A percentile compares a stretch with the other conserved stretches of the same genome.
Conservation (phyloP, 2,888 invertebrate species). For the Thymelicus acteon region DNA sequence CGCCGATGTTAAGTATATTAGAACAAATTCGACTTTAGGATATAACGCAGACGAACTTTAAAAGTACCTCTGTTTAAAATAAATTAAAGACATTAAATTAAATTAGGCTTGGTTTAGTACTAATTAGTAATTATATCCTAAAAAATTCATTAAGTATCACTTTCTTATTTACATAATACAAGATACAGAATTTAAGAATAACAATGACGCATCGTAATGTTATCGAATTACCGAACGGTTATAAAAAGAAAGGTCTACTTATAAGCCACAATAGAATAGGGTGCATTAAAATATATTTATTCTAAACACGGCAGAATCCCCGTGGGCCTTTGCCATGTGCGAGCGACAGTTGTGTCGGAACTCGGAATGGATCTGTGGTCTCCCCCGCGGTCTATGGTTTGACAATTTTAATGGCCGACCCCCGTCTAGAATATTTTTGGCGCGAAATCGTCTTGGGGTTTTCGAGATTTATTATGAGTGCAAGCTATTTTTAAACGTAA, state of each 20-base stretch:
- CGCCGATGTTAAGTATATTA: neutral
- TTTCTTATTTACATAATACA: neutral
- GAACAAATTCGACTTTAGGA: no score
- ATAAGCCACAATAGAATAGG: constrained; percentile 15
- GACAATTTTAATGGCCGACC: constrained; percentile 43
- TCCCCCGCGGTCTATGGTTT: constrained; percentile 47
- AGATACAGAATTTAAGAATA: neutral
- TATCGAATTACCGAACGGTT: constrained; percentile 2
- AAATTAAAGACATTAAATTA: no score
- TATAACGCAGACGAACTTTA: no score
- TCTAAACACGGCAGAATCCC: constrained; percentile 51
- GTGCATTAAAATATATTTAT: constrained; percentile 21
- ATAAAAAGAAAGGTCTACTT: constrained; percentile 15
- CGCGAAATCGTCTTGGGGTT: constrained; percentile 48
- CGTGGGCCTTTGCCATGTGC: constrained; percentile 65
- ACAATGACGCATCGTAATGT: neutral
- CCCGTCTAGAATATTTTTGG: constrained; percentile 53
- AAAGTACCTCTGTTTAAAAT: no score
- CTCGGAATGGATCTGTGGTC: constrained; percentile 53
- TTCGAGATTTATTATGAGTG: constrained; percentile 13
- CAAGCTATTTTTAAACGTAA: neutral
- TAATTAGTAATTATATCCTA: no score
- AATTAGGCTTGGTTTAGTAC: no score
- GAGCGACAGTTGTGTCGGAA: constrained; percentile 57
- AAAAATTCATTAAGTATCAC: no score